These are phyloP conservation scores for Corythaixoides concolor DNA, from an alignment of 2,113 vertebrate genomes.

Conservation along the genomic window DNA sequence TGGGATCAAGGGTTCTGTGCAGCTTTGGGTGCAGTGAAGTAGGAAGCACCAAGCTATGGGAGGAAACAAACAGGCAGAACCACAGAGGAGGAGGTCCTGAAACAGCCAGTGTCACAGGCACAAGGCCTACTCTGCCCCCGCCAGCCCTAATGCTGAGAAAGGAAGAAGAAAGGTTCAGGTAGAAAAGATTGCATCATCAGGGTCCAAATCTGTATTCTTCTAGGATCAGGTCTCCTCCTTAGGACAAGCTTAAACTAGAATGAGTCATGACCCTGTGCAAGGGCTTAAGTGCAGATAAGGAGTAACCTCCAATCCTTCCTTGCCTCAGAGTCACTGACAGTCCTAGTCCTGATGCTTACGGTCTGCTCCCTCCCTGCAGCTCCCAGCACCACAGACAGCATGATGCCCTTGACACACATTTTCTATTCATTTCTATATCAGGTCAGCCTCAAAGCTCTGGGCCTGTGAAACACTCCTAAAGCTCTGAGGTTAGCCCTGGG, in stretches of 20 bases:
- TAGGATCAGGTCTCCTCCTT: not conserved
- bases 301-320: not conserved
- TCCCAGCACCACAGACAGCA: not conserved
- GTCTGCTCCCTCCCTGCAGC: not conserved
- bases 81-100: not conserved
- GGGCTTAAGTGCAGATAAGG: not conserved
- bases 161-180: not conserved
- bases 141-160: not conserved
- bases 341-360: not conserved
- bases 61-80: not conserved
- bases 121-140: not conserved
- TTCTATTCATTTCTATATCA: not conserved
- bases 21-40: not conserved
- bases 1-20: not conserved
- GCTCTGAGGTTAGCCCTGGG: not conserved
- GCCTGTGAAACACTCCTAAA: not conserved
- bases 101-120: not conserved
- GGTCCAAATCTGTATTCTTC: not conserved
- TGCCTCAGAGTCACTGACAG: not conserved
- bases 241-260: not conserved
- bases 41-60: not conserved
- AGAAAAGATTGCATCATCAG: not conserved
- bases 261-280: not conserved
- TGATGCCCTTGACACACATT: not conserved
- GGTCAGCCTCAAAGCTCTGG: not conserved